Conservation (phyloP, 1,140 invertebrate genomes). For the Catajapyx aquilonaris region DNA sequence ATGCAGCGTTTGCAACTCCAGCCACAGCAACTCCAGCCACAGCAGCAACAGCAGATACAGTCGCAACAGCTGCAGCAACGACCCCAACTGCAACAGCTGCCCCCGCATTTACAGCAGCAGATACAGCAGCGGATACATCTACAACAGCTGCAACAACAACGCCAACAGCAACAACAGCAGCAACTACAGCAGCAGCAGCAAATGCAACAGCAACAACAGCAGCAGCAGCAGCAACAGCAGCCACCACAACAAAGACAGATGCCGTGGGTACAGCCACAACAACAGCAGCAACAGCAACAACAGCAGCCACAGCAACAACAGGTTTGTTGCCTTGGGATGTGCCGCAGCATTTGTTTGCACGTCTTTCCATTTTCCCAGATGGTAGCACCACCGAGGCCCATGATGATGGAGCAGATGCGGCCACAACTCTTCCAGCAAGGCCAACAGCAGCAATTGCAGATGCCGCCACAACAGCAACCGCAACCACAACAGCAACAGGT, state of each 20-base stretch:
- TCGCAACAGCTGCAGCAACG: constrained; percentile 11
- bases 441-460: constrained; percentile 13
- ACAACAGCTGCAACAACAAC: constrained; percentile 4
- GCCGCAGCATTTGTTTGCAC: no score
- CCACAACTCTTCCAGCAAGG: background rate
- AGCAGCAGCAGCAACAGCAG: constrained; percentile 8
- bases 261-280: constrained; percentile 3
- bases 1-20: constrained; percentile 19
- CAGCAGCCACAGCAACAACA: constrained; percentile 6
- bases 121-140: constrained; percentile 7
- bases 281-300: constrained; percentile 8
- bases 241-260: constrained; percentile 6
- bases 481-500: constrained; percentile 12
- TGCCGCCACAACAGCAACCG: constrained; percentile 10
- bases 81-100: constrained; percentile 13
- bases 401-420: no score
- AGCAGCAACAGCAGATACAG: constrained; percentile 9
- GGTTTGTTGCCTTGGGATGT: background rate
- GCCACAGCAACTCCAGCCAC: constrained; percentile 18
- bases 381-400: no score
- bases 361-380: background rate
- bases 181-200: constrained; percentile 10
- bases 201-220: constrained; percentile 3
- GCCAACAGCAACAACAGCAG: constrained; percentile 6
- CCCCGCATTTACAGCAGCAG: constrained; percentile 10